Evolutionary conservation across 2,113 vertebrate species (phyloP).

Genomic region (Archilochus colubris): DNA sequence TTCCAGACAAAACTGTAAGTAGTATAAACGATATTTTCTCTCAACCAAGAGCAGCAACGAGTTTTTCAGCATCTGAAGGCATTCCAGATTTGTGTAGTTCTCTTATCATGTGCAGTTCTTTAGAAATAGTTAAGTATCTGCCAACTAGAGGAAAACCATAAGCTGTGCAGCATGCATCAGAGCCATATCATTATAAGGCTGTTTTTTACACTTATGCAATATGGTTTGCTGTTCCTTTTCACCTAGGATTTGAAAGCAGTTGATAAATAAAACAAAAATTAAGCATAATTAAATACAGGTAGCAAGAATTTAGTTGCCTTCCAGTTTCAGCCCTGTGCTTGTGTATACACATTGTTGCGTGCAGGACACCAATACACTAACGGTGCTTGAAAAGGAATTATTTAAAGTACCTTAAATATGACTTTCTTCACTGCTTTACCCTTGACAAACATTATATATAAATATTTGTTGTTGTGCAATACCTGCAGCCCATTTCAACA

Average conservation of each 20-base stretch:
- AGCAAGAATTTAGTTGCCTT: not conserved
- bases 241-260: not conserved
- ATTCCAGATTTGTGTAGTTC: not conserved
- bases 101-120: not conserved
- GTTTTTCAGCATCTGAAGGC: not conserved
- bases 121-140: not conserved
- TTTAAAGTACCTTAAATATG: not conserved
- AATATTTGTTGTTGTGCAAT: not conserved
- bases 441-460: not conserved
- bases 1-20: not conserved
- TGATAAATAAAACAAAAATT: not conserved
- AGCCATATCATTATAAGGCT: not conserved
- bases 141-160: not conserved
- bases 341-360: accelerated
- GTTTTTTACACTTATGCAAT: not conserved
- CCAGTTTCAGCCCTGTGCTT: not conserved
- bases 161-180: not conserved
- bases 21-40: not conserved
- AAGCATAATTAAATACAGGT: not conserved
- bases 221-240: not conserved
- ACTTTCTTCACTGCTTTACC: not conserved
- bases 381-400: not conserved
- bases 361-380: not conserved
- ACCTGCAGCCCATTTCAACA: not conserved
- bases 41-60: not conserved